Percentiles rank a stretch among this genome's conserved stretches.
These are phyloP conservation scores for Eristalis pertinax DNA, from an alignment of 2,888 invertebrate genomes.

Conservation along the genomic window DNA sequence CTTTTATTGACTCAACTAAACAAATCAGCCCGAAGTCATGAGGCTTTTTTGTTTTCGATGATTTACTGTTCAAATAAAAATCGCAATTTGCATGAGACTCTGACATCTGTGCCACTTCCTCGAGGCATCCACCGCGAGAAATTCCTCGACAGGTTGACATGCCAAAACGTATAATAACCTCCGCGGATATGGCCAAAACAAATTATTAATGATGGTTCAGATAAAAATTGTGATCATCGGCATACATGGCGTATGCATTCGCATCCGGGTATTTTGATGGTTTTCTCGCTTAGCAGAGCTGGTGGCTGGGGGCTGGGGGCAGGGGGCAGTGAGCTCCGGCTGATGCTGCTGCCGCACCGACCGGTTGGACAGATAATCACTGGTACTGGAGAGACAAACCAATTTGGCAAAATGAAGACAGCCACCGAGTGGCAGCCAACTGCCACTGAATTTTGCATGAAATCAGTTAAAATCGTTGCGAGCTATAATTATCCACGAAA, in stretches of 20 bases:
- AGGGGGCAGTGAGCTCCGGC: too few species aligned
- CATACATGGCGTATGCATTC: conserved; percentile 1
- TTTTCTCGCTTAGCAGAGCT: too few species aligned
- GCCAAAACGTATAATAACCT: conserved; percentile 16
- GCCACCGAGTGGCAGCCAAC: conserved; percentile 12
- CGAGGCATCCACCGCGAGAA: not conserved
- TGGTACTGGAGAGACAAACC: not conserved
- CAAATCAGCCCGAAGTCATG: not conserved
- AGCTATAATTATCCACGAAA: not conserved
- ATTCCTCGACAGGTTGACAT: conserved; percentile 4
- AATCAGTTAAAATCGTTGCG: not conserved
- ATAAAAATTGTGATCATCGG: conserved; percentile 19
- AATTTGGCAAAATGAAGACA: conserved; percentile 23
- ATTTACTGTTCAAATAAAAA: not conserved
- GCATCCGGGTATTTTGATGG: conserved; percentile 14
- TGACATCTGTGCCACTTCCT: conserved; percentile 22
- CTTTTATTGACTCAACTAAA: not conserved
- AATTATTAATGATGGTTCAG: conserved; percentile 12
- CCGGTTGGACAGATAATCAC: not conserved
- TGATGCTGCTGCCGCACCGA: not conserved
- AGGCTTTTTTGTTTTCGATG: not conserved
- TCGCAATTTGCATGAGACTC: conserved; percentile 15
- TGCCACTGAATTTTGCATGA: conserved; percentile 25
- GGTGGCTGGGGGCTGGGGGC: too few species aligned
- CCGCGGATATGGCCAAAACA: not conserved